Evolutionary conservation across 2,797 vertebrate species (phyloP).

Genomic region (Bradypus variegatus): DNA sequence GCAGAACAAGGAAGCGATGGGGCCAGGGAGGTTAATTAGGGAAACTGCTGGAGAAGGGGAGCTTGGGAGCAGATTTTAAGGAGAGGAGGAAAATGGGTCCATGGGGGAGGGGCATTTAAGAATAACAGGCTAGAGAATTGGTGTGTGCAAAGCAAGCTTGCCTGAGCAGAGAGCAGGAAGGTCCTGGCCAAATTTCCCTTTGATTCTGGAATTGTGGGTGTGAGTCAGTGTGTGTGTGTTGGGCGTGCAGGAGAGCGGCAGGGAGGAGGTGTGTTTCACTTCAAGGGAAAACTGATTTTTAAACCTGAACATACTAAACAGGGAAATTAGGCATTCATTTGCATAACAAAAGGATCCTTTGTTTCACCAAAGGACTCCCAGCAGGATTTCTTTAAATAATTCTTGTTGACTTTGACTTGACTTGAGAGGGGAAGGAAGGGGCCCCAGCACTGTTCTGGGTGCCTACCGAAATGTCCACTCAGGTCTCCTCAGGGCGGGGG

Average conservation of each 20-base stretch:
- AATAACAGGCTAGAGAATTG: not conserved
- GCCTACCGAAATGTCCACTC: not conserved
- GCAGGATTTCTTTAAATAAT: constrained; percentile 61
- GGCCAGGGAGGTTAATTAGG: constrained; percentile 42
- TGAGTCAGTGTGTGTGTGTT: not conserved
- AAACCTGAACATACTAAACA: constrained; percentile 40
- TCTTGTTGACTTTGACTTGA: constrained; percentile 2
- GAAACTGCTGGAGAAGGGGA: not conserved
- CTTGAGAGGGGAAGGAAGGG: not conserved
- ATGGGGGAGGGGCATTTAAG: not conserved
- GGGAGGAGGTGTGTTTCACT: constrained; percentile 28
- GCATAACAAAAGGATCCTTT: constrained; percentile 64
- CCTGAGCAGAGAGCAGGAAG: not conserved
- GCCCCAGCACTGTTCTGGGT: not conserved
- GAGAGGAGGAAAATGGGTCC: not conserved
- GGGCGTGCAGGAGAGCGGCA: not conserved
- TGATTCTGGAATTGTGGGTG: not conserved
- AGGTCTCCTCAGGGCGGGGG: not conserved
- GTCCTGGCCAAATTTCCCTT: not conserved
- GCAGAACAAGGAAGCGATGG: not conserved
- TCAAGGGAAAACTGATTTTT: constrained; percentile 47
- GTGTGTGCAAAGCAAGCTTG: not conserved
- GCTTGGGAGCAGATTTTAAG: not conserved
- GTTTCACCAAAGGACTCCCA: constrained; percentile 45
- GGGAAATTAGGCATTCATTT: constrained; percentile 54